A percentile compares a stretch with the other conserved stretches of the same genome.
These are phyloP conservation scores for Poecile atricapillus DNA, from an alignment of 2,113 vertebrate species.

Conservation along the genomic window DNA sequence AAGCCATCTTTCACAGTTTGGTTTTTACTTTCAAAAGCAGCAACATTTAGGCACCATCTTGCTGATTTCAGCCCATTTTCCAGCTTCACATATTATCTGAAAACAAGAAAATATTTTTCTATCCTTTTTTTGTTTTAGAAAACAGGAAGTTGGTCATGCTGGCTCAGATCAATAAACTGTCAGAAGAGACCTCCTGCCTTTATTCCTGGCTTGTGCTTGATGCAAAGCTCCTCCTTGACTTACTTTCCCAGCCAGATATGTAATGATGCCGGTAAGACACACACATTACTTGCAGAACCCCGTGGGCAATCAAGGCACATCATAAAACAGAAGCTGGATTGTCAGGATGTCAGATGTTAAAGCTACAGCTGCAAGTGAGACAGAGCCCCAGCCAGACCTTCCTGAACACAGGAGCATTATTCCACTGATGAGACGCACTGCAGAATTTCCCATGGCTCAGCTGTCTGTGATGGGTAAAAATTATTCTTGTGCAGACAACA, in stretches of 20 bases:
- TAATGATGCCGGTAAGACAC: neutral
- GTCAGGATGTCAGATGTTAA: neutral
- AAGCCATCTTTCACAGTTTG: neutral
- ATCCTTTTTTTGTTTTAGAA: accelerated
- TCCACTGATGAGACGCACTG: neutral
- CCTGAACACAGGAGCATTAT: neutral
- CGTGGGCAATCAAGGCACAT: neutral
- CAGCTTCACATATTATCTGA: neutral
- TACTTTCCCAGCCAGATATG: neutral
- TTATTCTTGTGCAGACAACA: constrained; percentile 14
- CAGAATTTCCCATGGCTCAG: neutral
- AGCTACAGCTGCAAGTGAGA: neutral
- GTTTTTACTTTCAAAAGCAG: neutral
- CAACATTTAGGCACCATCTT: neutral
- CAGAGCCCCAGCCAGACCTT: neutral
- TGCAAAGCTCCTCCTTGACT: neutral
- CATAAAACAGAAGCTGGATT: neutral
- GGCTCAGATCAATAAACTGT: neutral
- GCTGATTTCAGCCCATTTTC: neutral
- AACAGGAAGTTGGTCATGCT: neutral
- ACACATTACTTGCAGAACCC: neutral
- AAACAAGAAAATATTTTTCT: neutral
- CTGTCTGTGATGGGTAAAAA: neutral
- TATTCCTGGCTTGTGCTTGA: neutral
- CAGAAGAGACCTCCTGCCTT: neutral